Evolutionary conservation across 2,797 vertebrate species (phyloP).

Genomic region (Scomberomorus guttatus): DNA sequence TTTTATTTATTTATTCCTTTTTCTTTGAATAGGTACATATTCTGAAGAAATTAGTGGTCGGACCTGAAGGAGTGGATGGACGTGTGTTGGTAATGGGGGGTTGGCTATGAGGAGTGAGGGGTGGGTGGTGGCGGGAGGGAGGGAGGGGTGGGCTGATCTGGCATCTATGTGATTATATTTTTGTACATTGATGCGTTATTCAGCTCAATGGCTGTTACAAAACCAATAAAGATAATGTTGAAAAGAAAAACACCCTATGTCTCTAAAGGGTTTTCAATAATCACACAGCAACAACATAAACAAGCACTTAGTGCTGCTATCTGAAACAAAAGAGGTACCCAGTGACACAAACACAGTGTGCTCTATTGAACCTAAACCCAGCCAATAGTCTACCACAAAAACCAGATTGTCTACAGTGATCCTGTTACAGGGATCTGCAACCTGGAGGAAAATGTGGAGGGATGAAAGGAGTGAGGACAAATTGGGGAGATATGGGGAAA

Average conservation of each 20-base stretch:
- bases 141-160: too few species aligned
- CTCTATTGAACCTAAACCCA: constrained; percentile 3
- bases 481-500: constrained; percentile 11
- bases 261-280: constrained; percentile 7
- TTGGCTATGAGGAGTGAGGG: too few species aligned
- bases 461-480: constrained; percentile 29
- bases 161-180: too few species aligned
- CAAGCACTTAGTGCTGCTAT: constrained; percentile 1
- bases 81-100: too few species aligned
- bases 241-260: neutral
- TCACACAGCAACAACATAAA: constrained; percentile 25
- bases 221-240: too few species aligned
- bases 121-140: too few species aligned
- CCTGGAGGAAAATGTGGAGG: neutral
- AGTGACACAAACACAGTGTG: neutral
- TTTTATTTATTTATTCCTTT: too few species aligned
- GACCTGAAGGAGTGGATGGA: too few species aligned
- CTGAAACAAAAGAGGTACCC: constrained; percentile 12
- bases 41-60: too few species aligned
- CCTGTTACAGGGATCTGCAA: constrained; percentile 9
- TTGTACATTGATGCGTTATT: too few species aligned
- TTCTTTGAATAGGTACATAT: too few species aligned
- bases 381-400: constrained; percentile 3
- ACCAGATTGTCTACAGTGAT: constrained; percentile 9
- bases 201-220: too few species aligned